Base-by-base conservation (phyloP, 2,888 invertebrate genomes). In the Heterodera filipjevi region DNA sequence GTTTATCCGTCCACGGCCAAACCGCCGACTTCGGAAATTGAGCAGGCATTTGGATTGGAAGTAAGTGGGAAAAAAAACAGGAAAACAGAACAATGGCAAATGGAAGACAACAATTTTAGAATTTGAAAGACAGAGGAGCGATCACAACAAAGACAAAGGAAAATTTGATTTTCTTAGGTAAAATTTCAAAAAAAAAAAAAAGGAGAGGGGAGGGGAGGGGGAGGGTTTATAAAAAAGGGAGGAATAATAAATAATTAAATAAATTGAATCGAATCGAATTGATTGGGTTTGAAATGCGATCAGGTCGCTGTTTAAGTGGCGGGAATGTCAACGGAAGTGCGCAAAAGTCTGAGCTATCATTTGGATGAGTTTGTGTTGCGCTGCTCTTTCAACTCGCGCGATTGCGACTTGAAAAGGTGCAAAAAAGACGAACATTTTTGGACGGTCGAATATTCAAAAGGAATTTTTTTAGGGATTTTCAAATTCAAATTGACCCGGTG, bases 131-230 rank as follows among this genome's bases (percentile, higher is more conserved):
- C 71, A 84, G 83, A 22, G 89, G 89, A 66, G 86, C 89, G 0
- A 89, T 89, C 22, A 89, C 89, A n/a, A 88, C 87, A 0, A 83
- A 83, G 72, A 86, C 89, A 0, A 88, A 87, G 73, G 89, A 89
- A 76, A 89, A 88, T 77, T 77, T 89, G 12, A 89, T 88, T 19
- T 89, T 87, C 73, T 70, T 88, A 39, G 73, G 73, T 73, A 71
- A 71, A 14, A 3, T 8, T n/a, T 46, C n/a, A 10, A 19, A 19
- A 2, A 8, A 22, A 5, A 71, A 30, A 32, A 16, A 14, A 27
- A n/a, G n/a, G n/a, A n/a, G n/a, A n/a, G n/a, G n/a, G n/a, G n/a
- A n/a, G n/a, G n/a, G n/a, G n/a, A n/a, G n/a, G n/a, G n/a, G n/a
- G n/a, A n/a, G n/a, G n/a, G n/a, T n/a, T n/a, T n/a, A n/a, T n/a